Evolutionary conservation across 2,888 invertebrate species (phyloP), one percentile per base, ranked within the genome.

Genomic region (Zonitis immaculata): DNA sequence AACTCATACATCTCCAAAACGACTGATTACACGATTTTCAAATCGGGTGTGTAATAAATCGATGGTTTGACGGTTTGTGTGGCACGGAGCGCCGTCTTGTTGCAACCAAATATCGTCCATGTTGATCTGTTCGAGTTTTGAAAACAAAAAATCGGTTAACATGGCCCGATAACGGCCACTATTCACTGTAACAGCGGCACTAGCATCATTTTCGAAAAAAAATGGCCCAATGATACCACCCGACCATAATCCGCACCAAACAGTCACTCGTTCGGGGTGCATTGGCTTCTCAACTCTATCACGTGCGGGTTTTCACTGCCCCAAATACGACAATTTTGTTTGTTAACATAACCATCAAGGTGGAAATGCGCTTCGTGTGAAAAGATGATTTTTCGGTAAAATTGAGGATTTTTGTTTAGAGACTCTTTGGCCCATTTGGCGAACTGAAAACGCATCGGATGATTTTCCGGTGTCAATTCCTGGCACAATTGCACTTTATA

Each of bases 181-280:
- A 63, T 47, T 64, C 43, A 61, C 56, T 3, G 59, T 60, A 9
- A 60, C 44, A 25, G 57, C 44, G 8, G 39, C 12, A 26, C 55
- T 52, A 28, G 47, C 49, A 16, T 49, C 57, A 54, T 60, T 57
- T 52, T 60, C 56, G 46, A 64, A 63, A 25, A 61, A 61, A 42
- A 32, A 62, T 49, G 55, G 59, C n/a, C 59, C 47, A 25, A 51
- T 58, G 43, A 54, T 39, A 8, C 54, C 56, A n/a, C 47, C 46
- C 16, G 47, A 16, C 22, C 22, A 49, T 42, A 49, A 51, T 35
- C 47, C 55, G 20, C 49, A 54, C 57, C 54, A 56, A 28, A 60
- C 56, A 46, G 51, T 54, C 1, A 51, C 42, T 51, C 52, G 45
- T 43, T 27, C 8, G n/a, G 51, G 44, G 45, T 59, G 49, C 32